These are phyloP conservation scores for Alethe castanea DNA, from an alignment of 2,113 vertebrate species.

Conservation along the genomic window DNA sequence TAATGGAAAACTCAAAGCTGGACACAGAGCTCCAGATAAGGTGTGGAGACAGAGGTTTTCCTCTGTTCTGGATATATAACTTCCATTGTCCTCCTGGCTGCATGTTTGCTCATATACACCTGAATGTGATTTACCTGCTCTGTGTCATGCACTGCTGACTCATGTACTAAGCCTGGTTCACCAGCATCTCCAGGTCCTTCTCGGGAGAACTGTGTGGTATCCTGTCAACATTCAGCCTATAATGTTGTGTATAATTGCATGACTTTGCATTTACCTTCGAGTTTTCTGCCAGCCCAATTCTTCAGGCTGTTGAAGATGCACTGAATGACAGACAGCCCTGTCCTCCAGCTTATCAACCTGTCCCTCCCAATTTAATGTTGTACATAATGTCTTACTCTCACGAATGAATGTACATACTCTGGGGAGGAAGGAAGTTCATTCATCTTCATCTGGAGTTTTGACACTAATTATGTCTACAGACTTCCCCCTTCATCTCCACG, in stretches of 20 bases:
- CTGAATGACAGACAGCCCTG: background rate
- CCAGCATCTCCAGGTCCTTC: background rate
- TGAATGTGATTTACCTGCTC: background rate
- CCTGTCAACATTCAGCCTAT: background rate
- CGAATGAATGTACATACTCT: background rate
- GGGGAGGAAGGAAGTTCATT: background rate
- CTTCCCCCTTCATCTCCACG: background rate
- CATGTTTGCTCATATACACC: background rate
- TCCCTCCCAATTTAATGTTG: slow-evolving; percentile 4
- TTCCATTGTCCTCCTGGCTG: background rate
- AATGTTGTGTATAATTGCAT: background rate
- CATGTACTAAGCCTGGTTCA: background rate
- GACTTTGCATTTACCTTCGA: background rate
- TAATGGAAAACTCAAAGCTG: background rate
- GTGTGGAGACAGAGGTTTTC: background rate
- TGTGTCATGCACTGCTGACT: background rate
- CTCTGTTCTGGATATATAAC: background rate
- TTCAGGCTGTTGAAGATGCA: background rate
- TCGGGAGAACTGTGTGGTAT: background rate
- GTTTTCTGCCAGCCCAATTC: background rate
- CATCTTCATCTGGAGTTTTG: slow-evolving; percentile 35
- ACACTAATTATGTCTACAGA: slow-evolving; percentile 5
- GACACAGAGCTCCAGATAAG: background rate
- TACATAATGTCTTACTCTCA: slow-evolving; percentile 3
- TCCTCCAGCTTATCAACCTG: background rate